Evolutionary conservation across 2,888 invertebrate species (phyloP).

Genomic region (Urechis unicinctus): DNA sequence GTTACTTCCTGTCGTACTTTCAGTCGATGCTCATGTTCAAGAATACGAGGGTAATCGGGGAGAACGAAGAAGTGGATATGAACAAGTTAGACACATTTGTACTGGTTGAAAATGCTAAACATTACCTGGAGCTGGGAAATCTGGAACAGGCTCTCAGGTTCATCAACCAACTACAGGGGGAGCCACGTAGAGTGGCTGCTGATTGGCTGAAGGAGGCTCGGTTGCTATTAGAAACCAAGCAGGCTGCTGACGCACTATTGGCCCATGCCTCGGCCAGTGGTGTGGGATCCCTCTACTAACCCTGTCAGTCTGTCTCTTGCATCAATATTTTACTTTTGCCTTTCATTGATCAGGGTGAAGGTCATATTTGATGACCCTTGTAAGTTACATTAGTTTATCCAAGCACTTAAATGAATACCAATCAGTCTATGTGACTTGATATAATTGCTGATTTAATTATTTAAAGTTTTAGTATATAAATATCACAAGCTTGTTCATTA

Average conservation of each 20-base stretch:
- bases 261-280: conserved; percentile 55
- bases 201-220: conserved; percentile 84
- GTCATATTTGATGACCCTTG: too few relatives aligned
- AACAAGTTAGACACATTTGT: conserved; percentile 71
- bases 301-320: too few relatives aligned
- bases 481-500: too few relatives aligned
- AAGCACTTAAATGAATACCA: too few relatives aligned
- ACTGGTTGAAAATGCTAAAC: conserved; percentile 75
- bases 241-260: conserved; percentile 81
- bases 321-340: too few relatives aligned
- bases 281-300: conserved; percentile 23
- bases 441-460: too few relatives aligned
- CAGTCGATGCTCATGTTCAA: conserved; percentile 70
- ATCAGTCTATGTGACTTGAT: too few relatives aligned
- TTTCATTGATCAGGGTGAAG: too few relatives aligned
- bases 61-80: conserved; percentile 27
- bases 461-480: too few relatives aligned
- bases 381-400: too few relatives aligned
- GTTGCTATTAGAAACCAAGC: conserved; percentile 77
- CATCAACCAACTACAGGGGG: conserved; percentile 78
- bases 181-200: conserved; percentile 72
- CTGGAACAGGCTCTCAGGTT: conserved; percentile 75
- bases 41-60: conserved; percentile 51
- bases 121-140: conserved; percentile 82
- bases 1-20: conserved; percentile 76